phyloP scores from a whole-genome alignment of 2,797 vertebrate species.

The Labeo calbasu region DNA sequence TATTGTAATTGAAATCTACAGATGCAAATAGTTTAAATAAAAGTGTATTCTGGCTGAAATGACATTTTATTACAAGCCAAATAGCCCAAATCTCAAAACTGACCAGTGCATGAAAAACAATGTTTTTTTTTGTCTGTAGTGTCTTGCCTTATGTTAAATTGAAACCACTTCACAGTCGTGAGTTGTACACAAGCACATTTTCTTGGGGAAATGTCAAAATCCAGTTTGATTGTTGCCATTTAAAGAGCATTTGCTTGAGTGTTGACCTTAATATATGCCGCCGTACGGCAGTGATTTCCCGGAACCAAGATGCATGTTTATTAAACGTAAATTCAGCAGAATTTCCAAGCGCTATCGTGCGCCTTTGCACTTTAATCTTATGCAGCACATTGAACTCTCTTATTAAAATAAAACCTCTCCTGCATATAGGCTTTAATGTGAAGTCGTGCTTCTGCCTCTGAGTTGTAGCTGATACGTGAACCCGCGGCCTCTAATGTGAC shows the following conservation, averaged over 20 bases:
- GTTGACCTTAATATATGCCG: not conserved
- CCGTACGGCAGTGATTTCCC: not conserved
- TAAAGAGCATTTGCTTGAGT: conserved; percentile 15
- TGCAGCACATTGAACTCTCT: not conserved
- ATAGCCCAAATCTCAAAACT: not conserved
- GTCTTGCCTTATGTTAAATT: not conserved
- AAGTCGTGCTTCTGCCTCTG: not conserved
- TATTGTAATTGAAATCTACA: not conserved
- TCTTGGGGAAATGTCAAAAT: conserved; percentile 10
- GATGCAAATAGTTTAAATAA: not conserved
- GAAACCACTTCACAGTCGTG: not conserved
- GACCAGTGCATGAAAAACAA: not conserved
- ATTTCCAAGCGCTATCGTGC: not conserved
- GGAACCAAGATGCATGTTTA: conserved; percentile 22
- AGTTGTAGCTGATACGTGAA: not conserved
- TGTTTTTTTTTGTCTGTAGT: not conserved
- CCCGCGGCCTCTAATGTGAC: conserved; percentile 19
- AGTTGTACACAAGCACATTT: not conserved
- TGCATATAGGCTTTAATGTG: not conserved
- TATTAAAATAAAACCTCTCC: conserved; percentile 10
- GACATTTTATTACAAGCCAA: not conserved
- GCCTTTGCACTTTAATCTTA: conserved; percentile 25
- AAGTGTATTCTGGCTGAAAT: not conserved
- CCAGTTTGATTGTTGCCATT: conserved; percentile 13
- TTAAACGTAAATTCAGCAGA: conserved; percentile 22